A percentile compares a stretch with the other conserved stretches of the same genome.
phyloP scores from a whole-genome alignment of 2,888 invertebrate genomes.

The Rhingia campestris region DNA sequence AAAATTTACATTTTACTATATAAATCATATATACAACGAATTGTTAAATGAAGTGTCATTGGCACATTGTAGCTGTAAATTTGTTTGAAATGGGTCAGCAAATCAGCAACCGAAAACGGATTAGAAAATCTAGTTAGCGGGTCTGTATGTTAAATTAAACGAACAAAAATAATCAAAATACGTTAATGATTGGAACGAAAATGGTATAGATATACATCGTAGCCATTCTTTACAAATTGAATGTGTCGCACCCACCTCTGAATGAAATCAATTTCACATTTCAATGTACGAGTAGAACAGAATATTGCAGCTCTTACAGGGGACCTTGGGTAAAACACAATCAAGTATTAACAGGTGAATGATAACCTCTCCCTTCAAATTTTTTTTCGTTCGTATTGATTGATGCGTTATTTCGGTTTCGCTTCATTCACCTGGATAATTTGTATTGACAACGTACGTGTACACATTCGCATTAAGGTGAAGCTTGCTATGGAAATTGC shows the following conservation, averaged over 20 bases:
- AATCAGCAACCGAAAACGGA: conserved; percentile 30
- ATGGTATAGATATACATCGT: conserved; percentile 7
- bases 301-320: conserved; percentile 24
- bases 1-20: conserved; percentile 42
- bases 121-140: conserved; percentile 22
- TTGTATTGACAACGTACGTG: conserved; percentile 37
- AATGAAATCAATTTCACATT: not conserved
- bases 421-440: conserved; percentile 83
- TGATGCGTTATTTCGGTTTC: conserved; percentile 81
- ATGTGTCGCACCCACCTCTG: conserved; percentile 44
- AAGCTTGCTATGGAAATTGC: not conserved
- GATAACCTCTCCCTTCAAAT: conserved; percentile 20
- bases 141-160: conserved; percentile 24
- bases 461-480: not conserved
- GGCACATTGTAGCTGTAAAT: not conserved
- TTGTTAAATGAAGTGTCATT: not conserved
- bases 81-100: conserved; percentile 22
- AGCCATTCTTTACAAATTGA: conserved; percentile 38
- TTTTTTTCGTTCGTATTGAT: conserved; percentile 77
- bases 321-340: conserved; percentile 49
- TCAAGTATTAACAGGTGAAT: conserved; percentile 43
- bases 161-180: conserved; percentile 25
- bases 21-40: conserved; percentile 22
- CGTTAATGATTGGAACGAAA: conserved; percentile 34
- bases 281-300: conserved; percentile 12